Conservation (phyloP, 2,888 invertebrate species). For the Pachymerium ferrugineum region DNA sequence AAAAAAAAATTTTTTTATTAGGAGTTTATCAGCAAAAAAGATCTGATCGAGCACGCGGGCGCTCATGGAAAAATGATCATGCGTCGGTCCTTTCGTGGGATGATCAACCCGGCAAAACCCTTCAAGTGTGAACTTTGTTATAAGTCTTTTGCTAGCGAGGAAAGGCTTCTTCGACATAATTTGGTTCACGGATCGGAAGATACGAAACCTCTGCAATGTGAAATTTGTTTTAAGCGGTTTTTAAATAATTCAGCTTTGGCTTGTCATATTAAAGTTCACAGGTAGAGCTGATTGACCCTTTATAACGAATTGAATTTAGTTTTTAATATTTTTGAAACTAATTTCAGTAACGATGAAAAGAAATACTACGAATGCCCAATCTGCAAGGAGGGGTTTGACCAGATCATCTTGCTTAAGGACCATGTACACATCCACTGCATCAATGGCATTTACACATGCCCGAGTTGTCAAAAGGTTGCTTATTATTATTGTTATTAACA, state of each 20-base stretch:
- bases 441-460: conserved; percentile 63
- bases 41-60: conserved; percentile 52
- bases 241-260: conserved; percentile 66
- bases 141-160: conserved; percentile 59
- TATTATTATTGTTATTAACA: too few species aligned
- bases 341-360: conserved; percentile 48
- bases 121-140: conserved; percentile 62
- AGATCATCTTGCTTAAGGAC: conserved; percentile 59
- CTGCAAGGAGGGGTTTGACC: conserved; percentile 63
- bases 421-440: conserved; percentile 62
- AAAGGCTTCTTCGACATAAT: conserved; percentile 59
- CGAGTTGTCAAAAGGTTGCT: conserved; percentile 59
- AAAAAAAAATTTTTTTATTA: conserved; percentile 34
- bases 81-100: conserved; percentile 37
- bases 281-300: conserved; percentile 44
- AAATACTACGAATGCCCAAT: conserved; percentile 67
- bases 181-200: conserved; percentile 62
- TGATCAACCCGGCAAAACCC: conserved; percentile 48
- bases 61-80: conserved; percentile 46
- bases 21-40: conserved; percentile 46
- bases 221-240: conserved; percentile 61
- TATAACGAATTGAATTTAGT: not conserved
- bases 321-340: not conserved
- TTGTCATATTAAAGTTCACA: conserved; percentile 66
- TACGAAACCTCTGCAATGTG: conserved; percentile 63